A percentile compares a stretch with the other conserved stretches of the same genome.
phyloP scores from a whole-genome alignment of 2,888 invertebrate species.

The Exephanes ischioxanthus region DNA sequence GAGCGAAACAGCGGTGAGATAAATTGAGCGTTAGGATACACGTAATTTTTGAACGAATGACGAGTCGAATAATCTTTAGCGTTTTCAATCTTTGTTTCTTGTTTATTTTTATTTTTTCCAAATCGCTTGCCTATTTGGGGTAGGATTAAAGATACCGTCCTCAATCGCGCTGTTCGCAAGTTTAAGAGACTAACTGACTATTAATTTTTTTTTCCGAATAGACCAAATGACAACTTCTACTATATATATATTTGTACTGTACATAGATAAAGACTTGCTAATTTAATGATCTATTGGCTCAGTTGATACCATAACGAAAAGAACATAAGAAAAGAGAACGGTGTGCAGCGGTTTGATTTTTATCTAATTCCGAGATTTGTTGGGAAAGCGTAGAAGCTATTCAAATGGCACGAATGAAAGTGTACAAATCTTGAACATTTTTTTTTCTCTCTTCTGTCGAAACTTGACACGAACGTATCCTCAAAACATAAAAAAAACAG shows the following conservation, averaged over 20 bases:
- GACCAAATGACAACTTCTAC: constrained; percentile 68
- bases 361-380: constrained; percentile 2
- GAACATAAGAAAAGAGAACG: constrained; percentile 27
- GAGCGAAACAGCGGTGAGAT: neutral
- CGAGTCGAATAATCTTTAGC: neutral
- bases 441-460: constrained; percentile 58
- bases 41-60: neutral
- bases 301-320: constrained; percentile 49
- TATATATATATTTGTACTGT: constrained; percentile 63
- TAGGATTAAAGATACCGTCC: constrained; percentile 61
- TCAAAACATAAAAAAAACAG: constrained; percentile 33
- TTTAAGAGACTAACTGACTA: constrained; percentile 26
- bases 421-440: constrained; percentile 45
- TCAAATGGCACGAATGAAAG: constrained; percentile 19
- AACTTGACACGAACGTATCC: neutral
- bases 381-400: neutral
- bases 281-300: constrained; percentile 55
- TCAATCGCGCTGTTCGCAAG: constrained; percentile 53
- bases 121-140: constrained; percentile 18
- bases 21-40: neutral
- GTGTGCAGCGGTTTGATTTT: constrained; percentile 7
- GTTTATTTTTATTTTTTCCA: neutral
- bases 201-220: constrained; percentile 59
- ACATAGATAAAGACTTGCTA: constrained; percentile 60
- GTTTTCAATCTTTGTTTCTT: neutral